Conservation (phyloP, 2,113 vertebrate genomes). For the Taxidea taxus region DNA sequence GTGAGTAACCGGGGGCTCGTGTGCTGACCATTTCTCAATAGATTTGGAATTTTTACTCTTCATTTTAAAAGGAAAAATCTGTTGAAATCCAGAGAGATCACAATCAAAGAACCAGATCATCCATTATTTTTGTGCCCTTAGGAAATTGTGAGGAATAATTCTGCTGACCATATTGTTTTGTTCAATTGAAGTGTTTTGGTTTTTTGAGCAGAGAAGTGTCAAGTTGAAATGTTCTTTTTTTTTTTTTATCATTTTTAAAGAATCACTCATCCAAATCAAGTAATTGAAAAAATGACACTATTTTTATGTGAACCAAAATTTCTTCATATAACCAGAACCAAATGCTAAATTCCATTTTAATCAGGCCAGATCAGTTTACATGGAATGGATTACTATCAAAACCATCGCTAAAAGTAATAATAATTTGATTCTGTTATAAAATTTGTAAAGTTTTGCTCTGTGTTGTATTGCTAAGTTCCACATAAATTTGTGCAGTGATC, state of each 20-base stretch:
- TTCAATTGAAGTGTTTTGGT: background rate
- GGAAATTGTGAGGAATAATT: background rate
- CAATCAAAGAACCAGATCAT: background rate
- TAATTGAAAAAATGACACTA: conserved; percentile 33
- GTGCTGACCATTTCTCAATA: background rate
- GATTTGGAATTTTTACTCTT: background rate
- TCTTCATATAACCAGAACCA: conserved; percentile 61
- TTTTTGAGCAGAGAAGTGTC: conserved; percentile 26
- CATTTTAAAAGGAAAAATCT: background rate
- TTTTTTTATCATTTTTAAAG: conserved; percentile 8
- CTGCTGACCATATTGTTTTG: background rate
- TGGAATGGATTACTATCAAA: conserved; percentile 26
- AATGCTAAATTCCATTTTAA: conserved; percentile 67
- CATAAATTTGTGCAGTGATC: background rate
- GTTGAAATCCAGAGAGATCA: background rate
- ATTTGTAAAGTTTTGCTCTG: background rate
- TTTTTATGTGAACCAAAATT: conserved; percentile 55
- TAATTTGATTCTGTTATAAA: conserved; percentile 32
- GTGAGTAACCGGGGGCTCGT: background rate
- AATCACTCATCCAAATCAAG: conserved; percentile 56
- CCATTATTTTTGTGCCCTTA: background rate
- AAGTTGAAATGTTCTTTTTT: conserved; percentile 36
- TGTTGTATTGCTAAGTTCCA: background rate
- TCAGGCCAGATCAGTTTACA: conserved; percentile 38
- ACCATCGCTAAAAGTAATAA: background rate